Conservation (phyloP, 2,797 vertebrate species). For the Danio tinwini region DNA sequence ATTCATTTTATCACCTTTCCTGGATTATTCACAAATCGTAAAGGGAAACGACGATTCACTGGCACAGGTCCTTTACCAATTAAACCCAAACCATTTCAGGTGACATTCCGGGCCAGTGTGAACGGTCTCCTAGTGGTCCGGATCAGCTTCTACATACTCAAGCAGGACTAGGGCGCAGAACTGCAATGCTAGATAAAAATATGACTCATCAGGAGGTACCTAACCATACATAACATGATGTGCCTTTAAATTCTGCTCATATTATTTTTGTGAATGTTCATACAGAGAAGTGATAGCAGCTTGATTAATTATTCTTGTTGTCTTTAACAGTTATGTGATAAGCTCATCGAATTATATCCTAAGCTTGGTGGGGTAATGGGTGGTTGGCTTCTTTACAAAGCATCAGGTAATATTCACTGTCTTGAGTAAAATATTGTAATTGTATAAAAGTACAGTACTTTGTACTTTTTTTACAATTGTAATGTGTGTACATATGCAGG, state of each 20-base stretch:
- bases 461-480: too few relatives aligned
- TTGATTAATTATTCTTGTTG: not conserved
- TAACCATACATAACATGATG: not conserved
- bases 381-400: not conserved
- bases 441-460: too few relatives aligned
- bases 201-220: not conserved
- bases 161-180: not conserved
- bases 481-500: too few relatives aligned
- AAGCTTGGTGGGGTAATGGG: not conserved
- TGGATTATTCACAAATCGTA: not conserved
- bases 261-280: not conserved
- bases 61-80: not conserved
- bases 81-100: not conserved
- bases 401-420: conserved; percentile 4
- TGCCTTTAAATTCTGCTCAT: too few relatives aligned
- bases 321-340: conserved; percentile 1
- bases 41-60: not conserved
- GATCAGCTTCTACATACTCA: too few relatives aligned
- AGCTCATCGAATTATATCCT: not conserved
- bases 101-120: not conserved
- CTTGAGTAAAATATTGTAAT: not conserved
- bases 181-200: too few relatives aligned
- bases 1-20: too few relatives aligned
- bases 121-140: too few relatives aligned
- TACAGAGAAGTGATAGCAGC: too few relatives aligned